phyloP scores from a whole-genome alignment of 2,113 vertebrate species.

The Bettongia penicillata region DNA sequence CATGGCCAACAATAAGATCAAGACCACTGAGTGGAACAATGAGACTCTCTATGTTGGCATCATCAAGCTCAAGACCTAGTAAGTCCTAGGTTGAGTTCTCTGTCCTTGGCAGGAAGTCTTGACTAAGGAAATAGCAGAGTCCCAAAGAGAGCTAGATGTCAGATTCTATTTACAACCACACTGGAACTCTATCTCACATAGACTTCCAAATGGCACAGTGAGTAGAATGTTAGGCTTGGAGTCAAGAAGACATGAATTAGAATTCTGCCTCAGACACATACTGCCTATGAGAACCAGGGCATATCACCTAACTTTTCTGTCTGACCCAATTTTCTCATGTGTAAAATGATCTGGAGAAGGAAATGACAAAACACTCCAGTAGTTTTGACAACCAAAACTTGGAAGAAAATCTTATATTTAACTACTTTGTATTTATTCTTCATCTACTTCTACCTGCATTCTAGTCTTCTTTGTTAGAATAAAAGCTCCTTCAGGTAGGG shows the following conservation, averaged over 20 bases:
- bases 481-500: too few species aligned
- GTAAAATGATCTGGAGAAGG: not conserved
- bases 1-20: slow-evolving; percentile 80
- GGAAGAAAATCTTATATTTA: not conserved
- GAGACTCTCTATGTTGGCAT: slow-evolving; percentile 78
- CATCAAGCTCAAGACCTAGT: slow-evolving; percentile 82
- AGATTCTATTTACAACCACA: not conserved
- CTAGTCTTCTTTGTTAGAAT: too few species aligned
- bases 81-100: slow-evolving; percentile 18
- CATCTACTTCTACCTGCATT: not conserved
- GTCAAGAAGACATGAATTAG: too few species aligned
- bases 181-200: not conserved
- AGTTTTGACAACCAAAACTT: not conserved
- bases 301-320: not conserved
- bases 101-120: not conserved
- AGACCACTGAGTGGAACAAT: slow-evolving; percentile 78
- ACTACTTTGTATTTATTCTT: not conserved
- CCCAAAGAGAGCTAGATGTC: not conserved
- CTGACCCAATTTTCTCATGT: not conserved
- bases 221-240: not conserved
- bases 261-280: too few species aligned
- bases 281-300: not conserved
- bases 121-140: not conserved
- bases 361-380: not conserved
- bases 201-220: not conserved